A percentile compares a stretch with the other conserved stretches of the same genome.
phyloP scores from a whole-genome alignment of 2,888 invertebrate species.

The Epirrhoe tristata region DNA sequence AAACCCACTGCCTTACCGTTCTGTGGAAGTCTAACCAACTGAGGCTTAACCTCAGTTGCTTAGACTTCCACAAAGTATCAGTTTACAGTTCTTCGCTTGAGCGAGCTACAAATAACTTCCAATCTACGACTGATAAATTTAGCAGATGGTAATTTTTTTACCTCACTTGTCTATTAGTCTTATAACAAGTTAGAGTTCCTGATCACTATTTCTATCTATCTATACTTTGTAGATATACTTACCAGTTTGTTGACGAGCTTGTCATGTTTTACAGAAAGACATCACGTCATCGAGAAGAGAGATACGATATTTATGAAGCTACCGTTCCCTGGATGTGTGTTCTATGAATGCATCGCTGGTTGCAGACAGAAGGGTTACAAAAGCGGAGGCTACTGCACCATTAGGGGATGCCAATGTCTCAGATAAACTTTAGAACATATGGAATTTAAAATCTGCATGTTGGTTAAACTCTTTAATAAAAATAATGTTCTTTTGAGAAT shows the following conservation, averaged over 20 bases:
- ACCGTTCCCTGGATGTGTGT: slow-evolving; percentile 52
- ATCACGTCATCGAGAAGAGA: slow-evolving; percentile 45
- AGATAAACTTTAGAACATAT: slow-evolving; percentile 37
- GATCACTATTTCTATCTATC: too few relatives aligned
- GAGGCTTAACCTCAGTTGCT: too few relatives aligned
- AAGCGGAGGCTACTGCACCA: slow-evolving; percentile 65
- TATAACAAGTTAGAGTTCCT: too few relatives aligned
- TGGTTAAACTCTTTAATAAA: neutral
- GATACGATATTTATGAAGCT: slow-evolving; percentile 55
- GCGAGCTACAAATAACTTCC: too few relatives aligned
- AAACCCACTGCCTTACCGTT: too few relatives aligned
- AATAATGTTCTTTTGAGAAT: neutral
- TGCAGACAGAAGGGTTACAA: slow-evolving; percentile 60
- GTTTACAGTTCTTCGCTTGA: too few relatives aligned
- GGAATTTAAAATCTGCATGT: neutral
- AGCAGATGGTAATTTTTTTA: too few relatives aligned
- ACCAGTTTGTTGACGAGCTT: neutral
- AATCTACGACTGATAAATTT: too few relatives aligned
- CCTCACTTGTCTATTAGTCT: too few relatives aligned
- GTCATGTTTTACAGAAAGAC: slow-evolving; percentile 40
- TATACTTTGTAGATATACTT: neutral
- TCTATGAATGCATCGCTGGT: slow-evolving; percentile 65
- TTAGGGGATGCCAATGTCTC: slow-evolving; percentile 69
- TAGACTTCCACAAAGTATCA: too few relatives aligned
- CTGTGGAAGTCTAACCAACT: too few relatives aligned